Evolutionary conservation across 2,113 vertebrate genomes (phyloP).

Genomic region (Chloropsis cyanopogon): DNA sequence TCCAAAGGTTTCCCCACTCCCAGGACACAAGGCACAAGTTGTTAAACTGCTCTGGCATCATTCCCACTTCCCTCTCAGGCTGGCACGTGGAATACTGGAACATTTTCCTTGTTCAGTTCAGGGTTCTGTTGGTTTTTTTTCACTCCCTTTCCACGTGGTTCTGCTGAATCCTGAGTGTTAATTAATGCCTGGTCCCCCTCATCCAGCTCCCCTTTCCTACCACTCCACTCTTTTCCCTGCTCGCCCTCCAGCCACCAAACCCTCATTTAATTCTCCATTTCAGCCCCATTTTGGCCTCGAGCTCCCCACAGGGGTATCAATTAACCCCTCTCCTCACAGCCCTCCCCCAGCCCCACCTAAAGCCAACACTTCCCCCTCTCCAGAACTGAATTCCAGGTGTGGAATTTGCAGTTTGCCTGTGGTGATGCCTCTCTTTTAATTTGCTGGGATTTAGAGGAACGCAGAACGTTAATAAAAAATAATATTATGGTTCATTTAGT

Average conservation of each 20-base stretch:
- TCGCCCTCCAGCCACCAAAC: background rate
- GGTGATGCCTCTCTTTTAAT: background rate
- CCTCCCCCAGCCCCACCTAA: background rate
- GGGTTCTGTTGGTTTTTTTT: background rate
- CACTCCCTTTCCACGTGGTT: background rate
- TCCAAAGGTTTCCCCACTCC: background rate
- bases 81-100: background rate
- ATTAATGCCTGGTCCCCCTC: background rate
- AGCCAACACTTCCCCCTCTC: background rate
- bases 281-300: fast-evolving
- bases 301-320: fast-evolving
- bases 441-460: background rate
- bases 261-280: background rate
- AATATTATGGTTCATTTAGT: background rate
- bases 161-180: background rate
- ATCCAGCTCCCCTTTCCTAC: background rate
- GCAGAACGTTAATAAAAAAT: background rate
- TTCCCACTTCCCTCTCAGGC: background rate
- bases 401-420: background rate
- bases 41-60: background rate
- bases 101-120: background rate
- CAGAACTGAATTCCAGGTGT: background rate
- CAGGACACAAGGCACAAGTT: background rate
- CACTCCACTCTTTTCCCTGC: background rate
- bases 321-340: background rate